phyloP scores from a whole-genome alignment of 2,888 invertebrate genomes.

The Catotricha subobsoleta region DNA sequence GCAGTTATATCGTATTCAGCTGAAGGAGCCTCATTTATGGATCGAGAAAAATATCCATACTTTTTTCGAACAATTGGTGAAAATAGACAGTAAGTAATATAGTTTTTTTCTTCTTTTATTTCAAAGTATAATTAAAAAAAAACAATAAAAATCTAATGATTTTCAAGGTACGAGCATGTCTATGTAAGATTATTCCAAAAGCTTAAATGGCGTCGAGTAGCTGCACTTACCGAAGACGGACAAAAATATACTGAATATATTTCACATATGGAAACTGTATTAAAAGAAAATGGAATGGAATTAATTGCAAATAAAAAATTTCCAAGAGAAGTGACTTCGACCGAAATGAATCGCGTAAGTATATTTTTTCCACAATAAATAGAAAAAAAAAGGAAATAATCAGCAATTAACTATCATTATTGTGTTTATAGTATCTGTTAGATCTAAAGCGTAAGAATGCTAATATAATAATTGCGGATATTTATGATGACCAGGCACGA shows the following conservation, averaged over 20 bases:
- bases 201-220: constrained; percentile 51
- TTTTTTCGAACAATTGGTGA: constrained; percentile 67
- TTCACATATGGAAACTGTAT: constrained; percentile 44
- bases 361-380: constrained; percentile 28
- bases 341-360: constrained; percentile 38
- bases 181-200: constrained; percentile 41
- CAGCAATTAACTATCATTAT: neutral
- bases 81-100: constrained; percentile 46
- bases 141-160: neutral
- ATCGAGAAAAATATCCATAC: constrained; percentile 51
- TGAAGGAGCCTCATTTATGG: constrained; percentile 52
- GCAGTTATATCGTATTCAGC: constrained; percentile 62
- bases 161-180: constrained; percentile 28
- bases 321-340: constrained; percentile 35
- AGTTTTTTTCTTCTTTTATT: neutral
- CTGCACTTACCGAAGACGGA: constrained; percentile 60
- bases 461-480: constrained; percentile 62
- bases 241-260: constrained; percentile 64
- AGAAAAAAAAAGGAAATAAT: neutral
- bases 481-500: constrained; percentile 52
- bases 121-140: too few relatives aligned
- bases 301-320: constrained; percentile 53
- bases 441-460: constrained; percentile 46
- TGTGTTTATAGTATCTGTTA: constrained; percentile 3
- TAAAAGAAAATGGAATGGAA: constrained; percentile 41